phyloP scores from a whole-genome alignment of 1,140 invertebrate genomes.

The Ooceraea biroi region DNA sequence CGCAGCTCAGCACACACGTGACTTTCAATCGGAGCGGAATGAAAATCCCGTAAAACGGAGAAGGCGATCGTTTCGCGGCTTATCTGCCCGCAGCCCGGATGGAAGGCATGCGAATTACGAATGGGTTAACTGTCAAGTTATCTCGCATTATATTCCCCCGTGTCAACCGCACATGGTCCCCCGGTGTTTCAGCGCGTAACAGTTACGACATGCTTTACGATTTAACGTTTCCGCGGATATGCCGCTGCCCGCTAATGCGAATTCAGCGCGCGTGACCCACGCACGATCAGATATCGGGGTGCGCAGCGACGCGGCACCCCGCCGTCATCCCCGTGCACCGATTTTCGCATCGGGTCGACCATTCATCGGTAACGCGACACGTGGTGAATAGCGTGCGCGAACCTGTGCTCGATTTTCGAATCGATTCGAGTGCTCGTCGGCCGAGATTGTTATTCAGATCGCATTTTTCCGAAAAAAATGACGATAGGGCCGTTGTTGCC shows the following conservation, averaged over 20 bases:
- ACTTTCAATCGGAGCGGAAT: constrained; percentile 20
- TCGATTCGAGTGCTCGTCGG: constrained; percentile 27
- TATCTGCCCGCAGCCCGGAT: constrained; percentile 48
- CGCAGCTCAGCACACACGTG: background rate
- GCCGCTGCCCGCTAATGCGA: constrained; percentile 46
- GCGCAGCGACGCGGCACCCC: background rate
- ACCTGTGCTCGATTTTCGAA: constrained; percentile 37
- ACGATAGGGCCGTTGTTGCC: constrained; percentile 2
- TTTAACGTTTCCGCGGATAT: constrained; percentile 57
- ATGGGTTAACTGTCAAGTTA: constrained; percentile 58
- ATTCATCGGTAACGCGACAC: constrained; percentile 55
- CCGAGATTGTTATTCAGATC: constrained; percentile 29
- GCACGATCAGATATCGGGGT: constrained; percentile 54
- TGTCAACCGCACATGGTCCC: constrained; percentile 55
- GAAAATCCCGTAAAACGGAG: constrained; percentile 32
- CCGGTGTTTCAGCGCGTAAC: constrained; percentile 46
- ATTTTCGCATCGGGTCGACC: constrained; percentile 50
- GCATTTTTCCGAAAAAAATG: constrained; percentile 21
- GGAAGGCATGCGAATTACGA: constrained; percentile 54
- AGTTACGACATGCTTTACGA: constrained; percentile 63
- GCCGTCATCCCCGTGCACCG: constrained; percentile 28
- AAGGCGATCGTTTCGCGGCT: constrained; percentile 54
- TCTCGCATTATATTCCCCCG: constrained; percentile 53
- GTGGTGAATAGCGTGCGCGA: constrained; percentile 32
- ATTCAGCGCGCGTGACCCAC: constrained; percentile 56